phyloP scores from a whole-genome alignment of 37 sponge, comb jelly and placozoan species.

The Aplysina aerophoba region DNA sequence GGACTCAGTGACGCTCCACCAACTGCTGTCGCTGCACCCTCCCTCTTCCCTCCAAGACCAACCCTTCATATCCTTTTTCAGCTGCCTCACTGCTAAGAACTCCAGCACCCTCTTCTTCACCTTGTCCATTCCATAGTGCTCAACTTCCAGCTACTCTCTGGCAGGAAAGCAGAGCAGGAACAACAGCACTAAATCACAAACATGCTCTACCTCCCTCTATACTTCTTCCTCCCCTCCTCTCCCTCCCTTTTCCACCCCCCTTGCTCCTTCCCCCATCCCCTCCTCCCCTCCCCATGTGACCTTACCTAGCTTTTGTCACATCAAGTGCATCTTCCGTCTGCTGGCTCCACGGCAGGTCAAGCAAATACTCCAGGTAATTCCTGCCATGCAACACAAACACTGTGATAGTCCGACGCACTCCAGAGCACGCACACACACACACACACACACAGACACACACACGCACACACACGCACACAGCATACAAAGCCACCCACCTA shows the following conservation, averaged over 20 bases:
- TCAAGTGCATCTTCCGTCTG: constrained; percentile 72
- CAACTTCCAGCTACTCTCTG: constrained; percentile 65
- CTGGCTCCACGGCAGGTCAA: constrained; percentile 85
- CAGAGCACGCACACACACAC: background rate
- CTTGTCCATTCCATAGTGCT: constrained; percentile 88
- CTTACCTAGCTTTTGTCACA: constrained; percentile 57
- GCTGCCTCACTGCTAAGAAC: constrained; percentile 85
- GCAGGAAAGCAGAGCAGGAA: background rate
- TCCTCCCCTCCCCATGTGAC: background rate
- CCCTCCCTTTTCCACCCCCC: no score
- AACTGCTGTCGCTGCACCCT: no score
- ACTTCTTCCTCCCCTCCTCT: no score
- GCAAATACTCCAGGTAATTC: constrained; percentile 80
- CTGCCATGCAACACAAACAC: constrained; percentile 26
- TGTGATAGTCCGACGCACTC: no score
- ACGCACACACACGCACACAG: background rate
- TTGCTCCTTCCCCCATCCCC: no score
- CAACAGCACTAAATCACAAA: no score
- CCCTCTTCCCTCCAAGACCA: background rate
- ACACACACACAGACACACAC: background rate
- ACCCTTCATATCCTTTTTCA: constrained; percentile 84
- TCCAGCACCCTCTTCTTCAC: constrained; percentile 86
- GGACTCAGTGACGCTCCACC: no score
- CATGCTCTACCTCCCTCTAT: background rate
- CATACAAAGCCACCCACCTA: constrained; percentile 63